These are phyloP conservation scores for Bruchidius siliquastri DNA, from an alignment of 2,888 invertebrate genomes.

Conservation along the genomic window DNA sequence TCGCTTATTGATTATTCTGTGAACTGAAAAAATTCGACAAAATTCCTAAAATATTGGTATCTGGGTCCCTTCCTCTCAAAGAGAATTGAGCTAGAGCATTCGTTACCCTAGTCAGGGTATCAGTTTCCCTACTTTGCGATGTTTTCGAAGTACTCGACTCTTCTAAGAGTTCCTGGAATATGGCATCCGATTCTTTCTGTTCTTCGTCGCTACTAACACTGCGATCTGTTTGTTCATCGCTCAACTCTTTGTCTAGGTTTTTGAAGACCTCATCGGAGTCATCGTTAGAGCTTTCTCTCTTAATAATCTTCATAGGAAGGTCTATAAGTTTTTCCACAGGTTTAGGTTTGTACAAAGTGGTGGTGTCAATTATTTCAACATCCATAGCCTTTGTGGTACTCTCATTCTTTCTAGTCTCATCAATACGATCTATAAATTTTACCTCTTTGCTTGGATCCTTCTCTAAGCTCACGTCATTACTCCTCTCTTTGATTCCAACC, in stretches of 20 bases:
- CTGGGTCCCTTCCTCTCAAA: conserved; percentile 36
- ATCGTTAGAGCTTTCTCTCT: conserved; percentile 10
- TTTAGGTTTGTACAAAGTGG: conserved; percentile 12
- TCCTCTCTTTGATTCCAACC: conserved; percentile 43
- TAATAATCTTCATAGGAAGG: conserved; percentile 3
- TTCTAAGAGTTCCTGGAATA: conserved; percentile 41
- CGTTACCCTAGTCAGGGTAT: conserved; percentile 34
- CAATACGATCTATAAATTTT: conserved; percentile 13
- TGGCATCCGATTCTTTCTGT: conserved; percentile 34
- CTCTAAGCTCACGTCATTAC: conserved; percentile 20
- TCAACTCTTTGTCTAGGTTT: conserved; percentile 35
- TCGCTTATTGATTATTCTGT: not conserved
- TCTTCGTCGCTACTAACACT: conserved; percentile 28
- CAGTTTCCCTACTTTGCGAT: conserved; percentile 29
- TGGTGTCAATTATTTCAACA: conserved; percentile 34
- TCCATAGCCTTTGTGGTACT: conserved; percentile 21
- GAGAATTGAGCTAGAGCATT: conserved; percentile 41
- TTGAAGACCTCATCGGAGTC: conserved; percentile 33
- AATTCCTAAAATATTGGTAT: conserved; percentile 38
- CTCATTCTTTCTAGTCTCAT: conserved; percentile 10
- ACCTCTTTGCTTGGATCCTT: conserved; percentile 15
- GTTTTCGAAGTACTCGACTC: conserved; percentile 29
- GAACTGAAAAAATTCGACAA: conserved; percentile 37
- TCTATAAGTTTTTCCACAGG: conserved; percentile 1
- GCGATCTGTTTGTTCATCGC: conserved; percentile 21